Conservation (phyloP, 2,888 invertebrate genomes). For the Pollenia labialis region DNA sequence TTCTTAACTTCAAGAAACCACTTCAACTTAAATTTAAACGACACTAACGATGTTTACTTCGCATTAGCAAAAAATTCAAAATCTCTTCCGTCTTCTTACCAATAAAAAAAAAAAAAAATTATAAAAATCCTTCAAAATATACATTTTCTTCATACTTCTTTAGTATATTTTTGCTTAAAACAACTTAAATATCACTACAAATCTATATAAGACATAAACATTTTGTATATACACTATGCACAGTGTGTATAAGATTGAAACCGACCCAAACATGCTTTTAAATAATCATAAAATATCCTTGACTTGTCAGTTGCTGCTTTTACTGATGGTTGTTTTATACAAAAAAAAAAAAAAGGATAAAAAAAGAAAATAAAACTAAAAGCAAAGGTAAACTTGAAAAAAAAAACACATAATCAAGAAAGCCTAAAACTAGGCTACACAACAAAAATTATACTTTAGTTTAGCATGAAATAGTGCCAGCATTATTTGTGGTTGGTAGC, state of each 20-base stretch:
- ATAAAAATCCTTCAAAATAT: neutral
- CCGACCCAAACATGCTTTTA: conserved; percentile 49
- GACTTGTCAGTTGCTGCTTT: conserved; percentile 59
- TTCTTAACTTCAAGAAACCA: no score
- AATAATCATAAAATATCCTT: conserved; percentile 68
- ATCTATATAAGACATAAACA: conserved; percentile 2
- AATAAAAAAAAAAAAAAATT: neutral
- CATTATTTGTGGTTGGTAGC: neutral
- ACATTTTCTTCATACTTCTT: neutral
- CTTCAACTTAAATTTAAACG: neutral
- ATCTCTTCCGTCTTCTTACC: no score
- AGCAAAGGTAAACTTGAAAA: conserved; percentile 63
- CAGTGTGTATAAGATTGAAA: conserved; percentile 21
- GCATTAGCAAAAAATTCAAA: neutral
- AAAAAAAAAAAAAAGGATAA: conserved; percentile 3
- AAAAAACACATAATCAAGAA: conserved; percentile 28
- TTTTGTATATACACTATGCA: neutral
- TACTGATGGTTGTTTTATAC: conserved; percentile 49
- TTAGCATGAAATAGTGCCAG: neutral
- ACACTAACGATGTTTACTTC: neutral
- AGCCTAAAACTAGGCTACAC: conserved; percentile 62
- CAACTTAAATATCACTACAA: conserved; percentile 5
- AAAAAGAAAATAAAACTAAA: conserved; percentile 22
- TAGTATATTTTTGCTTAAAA: neutral
- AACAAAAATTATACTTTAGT: conserved; percentile 18